phyloP scores from a whole-genome alignment of 1,140 invertebrate species.

The Anastatus disparis region DNA sequence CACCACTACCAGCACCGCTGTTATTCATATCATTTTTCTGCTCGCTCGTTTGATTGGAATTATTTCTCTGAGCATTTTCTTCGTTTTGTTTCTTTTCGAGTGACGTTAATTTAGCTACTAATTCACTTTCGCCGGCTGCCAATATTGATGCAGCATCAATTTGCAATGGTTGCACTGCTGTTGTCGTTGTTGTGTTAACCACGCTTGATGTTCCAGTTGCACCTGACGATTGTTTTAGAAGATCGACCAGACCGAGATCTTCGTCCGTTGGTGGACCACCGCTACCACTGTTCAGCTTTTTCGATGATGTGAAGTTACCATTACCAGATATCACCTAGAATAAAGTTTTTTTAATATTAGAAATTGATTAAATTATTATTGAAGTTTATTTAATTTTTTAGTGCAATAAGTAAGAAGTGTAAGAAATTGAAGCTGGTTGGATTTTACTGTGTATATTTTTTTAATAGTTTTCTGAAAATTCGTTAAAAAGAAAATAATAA shows the following conservation, averaged over 20 bases:
- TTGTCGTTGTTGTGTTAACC: conserved; percentile 61
- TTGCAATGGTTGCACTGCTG: conserved; percentile 60
- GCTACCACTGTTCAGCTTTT: conserved; percentile 14
- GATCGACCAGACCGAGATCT: conserved; percentile 50
- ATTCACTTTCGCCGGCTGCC: conserved; percentile 21
- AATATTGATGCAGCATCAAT: conserved; percentile 51
- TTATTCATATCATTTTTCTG: not conserved
- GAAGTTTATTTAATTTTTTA: too few relatives aligned
- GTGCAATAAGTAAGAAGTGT: too few relatives aligned
- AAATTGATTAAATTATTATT: too few relatives aligned
- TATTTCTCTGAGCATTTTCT: not conserved
- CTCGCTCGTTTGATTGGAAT: not conserved
- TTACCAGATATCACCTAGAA: not conserved
- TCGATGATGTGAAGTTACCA: not conserved
- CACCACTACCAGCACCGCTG: too few relatives aligned
- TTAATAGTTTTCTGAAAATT: too few relatives aligned
- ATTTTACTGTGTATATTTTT: too few relatives aligned
- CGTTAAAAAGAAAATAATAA: too few relatives aligned
- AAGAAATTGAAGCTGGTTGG: too few relatives aligned
- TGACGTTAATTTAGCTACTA: conserved; percentile 17
- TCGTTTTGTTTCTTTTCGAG: conserved; percentile 26
- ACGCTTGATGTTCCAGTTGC: conserved; percentile 60
- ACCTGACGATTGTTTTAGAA: conserved; percentile 54
- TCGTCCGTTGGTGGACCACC: conserved; percentile 23
- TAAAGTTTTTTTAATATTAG: too few relatives aligned